These are phyloP conservation scores for Deroptyus accipitrinus DNA, from an alignment of 2,113 vertebrate genomes.

Conservation along the genomic window DNA sequence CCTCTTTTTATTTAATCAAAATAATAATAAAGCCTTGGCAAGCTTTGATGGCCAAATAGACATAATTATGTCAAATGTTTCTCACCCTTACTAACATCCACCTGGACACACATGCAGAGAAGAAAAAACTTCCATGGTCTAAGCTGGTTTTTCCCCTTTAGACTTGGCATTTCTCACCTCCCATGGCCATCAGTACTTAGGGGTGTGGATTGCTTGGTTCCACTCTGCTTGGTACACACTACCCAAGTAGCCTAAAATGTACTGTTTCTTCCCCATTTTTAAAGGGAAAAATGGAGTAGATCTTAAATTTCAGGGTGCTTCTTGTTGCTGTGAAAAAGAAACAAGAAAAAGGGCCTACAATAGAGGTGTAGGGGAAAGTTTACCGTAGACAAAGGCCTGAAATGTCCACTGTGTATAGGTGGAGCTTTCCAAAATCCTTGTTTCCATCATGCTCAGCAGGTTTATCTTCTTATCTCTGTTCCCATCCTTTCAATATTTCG, in stretches of 20 bases:
- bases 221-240: background rate
- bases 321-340: background rate
- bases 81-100: background rate
- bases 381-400: background rate
- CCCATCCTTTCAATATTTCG: background rate
- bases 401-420: background rate
- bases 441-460: background rate
- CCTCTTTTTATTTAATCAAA: background rate
- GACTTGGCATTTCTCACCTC: background rate
- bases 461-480: background rate
- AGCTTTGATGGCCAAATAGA: background rate
- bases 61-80: background rate
- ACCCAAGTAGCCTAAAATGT: background rate
- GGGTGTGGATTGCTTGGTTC: background rate
- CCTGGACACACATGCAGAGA: background rate
- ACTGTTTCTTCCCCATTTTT: background rate
- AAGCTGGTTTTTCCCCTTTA: background rate
- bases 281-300: background rate
- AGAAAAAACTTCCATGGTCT: background rate
- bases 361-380: background rate
- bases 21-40: background rate
- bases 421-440: background rate
- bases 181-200: fast-evolving
- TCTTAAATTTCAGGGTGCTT: background rate
- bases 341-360: background rate